These are phyloP conservation scores for Cyaniris semiargus DNA, from an alignment of 2,888 invertebrate genomes.

Conservation along the genomic window DNA sequence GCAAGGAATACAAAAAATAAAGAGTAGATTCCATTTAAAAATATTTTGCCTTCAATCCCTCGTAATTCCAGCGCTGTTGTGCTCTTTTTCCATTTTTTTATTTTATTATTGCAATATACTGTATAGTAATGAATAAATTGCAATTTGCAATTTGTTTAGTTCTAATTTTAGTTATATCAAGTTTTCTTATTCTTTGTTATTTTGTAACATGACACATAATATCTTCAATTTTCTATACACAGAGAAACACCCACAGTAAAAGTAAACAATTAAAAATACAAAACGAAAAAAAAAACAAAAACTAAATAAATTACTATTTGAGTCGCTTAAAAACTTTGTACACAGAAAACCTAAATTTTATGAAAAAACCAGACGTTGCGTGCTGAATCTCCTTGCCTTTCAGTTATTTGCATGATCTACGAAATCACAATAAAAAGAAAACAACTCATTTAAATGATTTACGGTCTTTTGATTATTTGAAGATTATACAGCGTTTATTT, in stretches of 20 bases:
- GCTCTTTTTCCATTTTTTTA: neutral
- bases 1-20: conserved; percentile 1
- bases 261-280: no score
- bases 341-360: neutral
- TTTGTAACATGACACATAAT: no score
- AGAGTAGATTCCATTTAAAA: neutral
- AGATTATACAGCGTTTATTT: conserved; percentile 10
- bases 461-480: conserved; percentile 23
- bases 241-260: no score
- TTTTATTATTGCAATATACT: neutral
- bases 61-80: neutral
- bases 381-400: neutral
- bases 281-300: no score
- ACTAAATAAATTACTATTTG: no score
- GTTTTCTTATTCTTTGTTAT: no score
- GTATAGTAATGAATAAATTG: no score
- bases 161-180: no score
- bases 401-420: conserved; percentile 17
- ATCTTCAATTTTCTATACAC: no score
- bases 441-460: conserved; percentile 27
- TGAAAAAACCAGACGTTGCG: neutral
- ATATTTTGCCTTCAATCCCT: neutral
- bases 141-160: no score
- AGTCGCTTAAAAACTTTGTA: no score
- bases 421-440: conserved; percentile 19